Evolutionary conservation across 2,797 vertebrate genomes (phyloP), one percentile per base, ranked within the genome.

Genomic region (Scolopax bukidnonensis): DNA sequence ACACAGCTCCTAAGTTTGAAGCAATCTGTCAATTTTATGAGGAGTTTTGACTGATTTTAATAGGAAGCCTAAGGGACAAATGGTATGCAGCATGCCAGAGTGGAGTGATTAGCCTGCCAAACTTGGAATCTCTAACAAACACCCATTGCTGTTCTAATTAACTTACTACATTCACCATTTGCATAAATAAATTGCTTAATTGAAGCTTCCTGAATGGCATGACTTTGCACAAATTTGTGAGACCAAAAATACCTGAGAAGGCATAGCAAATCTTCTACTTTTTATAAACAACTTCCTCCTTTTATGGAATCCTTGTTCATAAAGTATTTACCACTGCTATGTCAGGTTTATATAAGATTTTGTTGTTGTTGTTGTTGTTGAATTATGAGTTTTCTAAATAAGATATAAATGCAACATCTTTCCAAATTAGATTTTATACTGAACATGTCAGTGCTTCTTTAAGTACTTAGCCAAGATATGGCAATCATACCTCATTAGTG

Each of bases 71-170:
- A 93, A 93, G 82, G 92, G 79, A 94, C 77, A 95, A 96, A 94
- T 87, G 94, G 88, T 47, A 89, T 94, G 75, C 71, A 82, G 79
- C 60, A 83, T 93, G 67, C 89, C 85, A 97, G 74, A 80, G 43
- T 89, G 65, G 88, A 96, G 78, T 94, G 75, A 71, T 95, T 95
- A 96, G 68, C 63, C 91, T 94, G 89, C 84, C 88, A 96, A 97
- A 96, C 83, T 82, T 91, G 88, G 95, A 95, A 95, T 94, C 87
- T 95, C 93, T 95, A 94, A 50, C 92, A 94, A 96, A 96, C 59
- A 96, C 75, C 81, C 96, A 90, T 84, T 90, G 92, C 95, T 96
- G 95, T 73, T 94, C 78, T 96, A 97, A 97, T 95, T 89, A 96
- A 64, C 92, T 96, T 81, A 95, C 89, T 96, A 73, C 76, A 91